A percentile compares a stretch with the other conserved stretches of the same genome.
Evolutionary conservation across 1,140 invertebrate species (phyloP).

Genomic region (Aphelinus certus): DNA sequence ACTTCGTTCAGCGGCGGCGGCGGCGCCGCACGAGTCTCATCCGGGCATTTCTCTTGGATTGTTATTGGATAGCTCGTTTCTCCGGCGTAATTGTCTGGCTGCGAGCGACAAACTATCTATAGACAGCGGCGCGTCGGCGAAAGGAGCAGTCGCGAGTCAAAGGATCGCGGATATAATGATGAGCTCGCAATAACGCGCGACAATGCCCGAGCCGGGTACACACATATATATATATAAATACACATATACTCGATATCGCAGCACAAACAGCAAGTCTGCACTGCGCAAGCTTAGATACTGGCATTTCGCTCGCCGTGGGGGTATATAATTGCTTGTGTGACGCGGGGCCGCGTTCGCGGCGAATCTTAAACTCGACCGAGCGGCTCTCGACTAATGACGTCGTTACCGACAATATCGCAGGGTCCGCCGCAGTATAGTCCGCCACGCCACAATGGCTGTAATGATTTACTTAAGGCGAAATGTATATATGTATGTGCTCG

Average conservation of each 20-base stretch:
- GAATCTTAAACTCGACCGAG: slow-evolving; percentile 1
- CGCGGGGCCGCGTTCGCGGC: neutral
- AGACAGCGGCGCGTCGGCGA: neutral
- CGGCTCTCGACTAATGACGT: slow-evolving; percentile 24
- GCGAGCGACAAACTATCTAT: no score
- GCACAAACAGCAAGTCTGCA: no score
- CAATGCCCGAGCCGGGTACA: no score
- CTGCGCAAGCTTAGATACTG: no score
- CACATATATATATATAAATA: no score
- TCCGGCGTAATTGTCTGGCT: no score
- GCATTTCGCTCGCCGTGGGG: neutral
- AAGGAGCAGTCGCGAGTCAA: neutral
- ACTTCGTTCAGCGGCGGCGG: no score
- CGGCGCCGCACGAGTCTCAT: no score
- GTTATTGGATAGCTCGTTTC: no score
- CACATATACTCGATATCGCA: no score
- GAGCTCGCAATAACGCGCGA: neutral
- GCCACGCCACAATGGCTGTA: neutral
- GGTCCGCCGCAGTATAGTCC: neutral
- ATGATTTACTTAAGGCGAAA: no score
- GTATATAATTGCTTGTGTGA: slow-evolving; percentile 22
- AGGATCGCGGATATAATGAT: slow-evolving; percentile 6
- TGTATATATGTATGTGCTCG: neutral
- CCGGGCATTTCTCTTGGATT: no score
- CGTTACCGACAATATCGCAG: slow-evolving; percentile 23